Evolutionary conservation across 92 coral and sea anemone genomes (phyloP).

Genomic region (Parazoanthus atlanticus): DNA sequence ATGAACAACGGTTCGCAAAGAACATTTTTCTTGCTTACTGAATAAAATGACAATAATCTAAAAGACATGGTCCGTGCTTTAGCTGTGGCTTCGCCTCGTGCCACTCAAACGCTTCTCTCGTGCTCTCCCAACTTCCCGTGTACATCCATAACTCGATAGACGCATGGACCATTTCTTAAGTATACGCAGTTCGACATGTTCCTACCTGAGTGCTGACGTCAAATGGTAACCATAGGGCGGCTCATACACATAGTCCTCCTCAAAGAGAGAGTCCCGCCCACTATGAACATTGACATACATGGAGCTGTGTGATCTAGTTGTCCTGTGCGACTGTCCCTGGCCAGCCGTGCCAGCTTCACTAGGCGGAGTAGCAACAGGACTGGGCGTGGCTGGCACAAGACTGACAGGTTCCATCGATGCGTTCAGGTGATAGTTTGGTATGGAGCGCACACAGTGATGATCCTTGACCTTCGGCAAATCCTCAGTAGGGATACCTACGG

Average conservation of each 20-base stretch:
- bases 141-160: too few species aligned
- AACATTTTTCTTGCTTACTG: too few species aligned
- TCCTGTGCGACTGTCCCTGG: conserved; percentile 35
- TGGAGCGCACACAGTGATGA: conserved; percentile 87
- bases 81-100: too few species aligned
- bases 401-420: conserved; percentile 91
- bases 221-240: conserved; percentile 8
- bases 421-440: conserved; percentile 76
- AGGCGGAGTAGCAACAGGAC: conserved; percentile 65
- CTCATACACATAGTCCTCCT: conserved; percentile 9
- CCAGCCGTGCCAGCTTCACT: conserved; percentile 37
- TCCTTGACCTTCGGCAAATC: conserved; percentile 44
- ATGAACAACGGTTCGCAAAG: too few species aligned
- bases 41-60: too few species aligned
- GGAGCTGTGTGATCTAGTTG: conserved; percentile 35
- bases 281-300: conserved; percentile 59
- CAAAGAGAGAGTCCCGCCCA: conserved; percentile 45
- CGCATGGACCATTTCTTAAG: too few species aligned
- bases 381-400: conserved; percentile 68
- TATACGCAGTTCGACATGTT: not conserved
- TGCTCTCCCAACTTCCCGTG: too few species aligned
- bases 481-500: conserved; percentile 75
- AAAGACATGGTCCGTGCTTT: too few species aligned
- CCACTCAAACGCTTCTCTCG: too few species aligned
- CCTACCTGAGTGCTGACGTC: conserved; percentile 54